These are phyloP conservation scores for Brienomyrus brachyistius DNA, from an alignment of 2,113 vertebrate species.

Conservation along the genomic window DNA sequence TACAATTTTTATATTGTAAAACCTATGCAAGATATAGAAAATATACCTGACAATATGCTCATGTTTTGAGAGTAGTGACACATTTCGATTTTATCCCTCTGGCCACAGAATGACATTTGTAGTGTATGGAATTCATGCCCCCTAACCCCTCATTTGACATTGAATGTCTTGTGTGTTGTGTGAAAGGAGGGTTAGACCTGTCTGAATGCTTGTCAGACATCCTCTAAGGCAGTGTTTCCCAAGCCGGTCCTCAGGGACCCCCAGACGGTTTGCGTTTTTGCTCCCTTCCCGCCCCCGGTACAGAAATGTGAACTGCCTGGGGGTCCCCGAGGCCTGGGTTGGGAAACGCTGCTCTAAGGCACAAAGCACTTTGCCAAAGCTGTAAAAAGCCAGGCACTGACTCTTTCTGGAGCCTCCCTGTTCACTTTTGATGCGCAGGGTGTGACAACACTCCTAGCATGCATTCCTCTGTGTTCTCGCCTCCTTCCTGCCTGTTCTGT, in stretches of 20 bases:
- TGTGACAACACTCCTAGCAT: background rate
- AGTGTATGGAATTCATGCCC: background rate
- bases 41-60: too few species aligned
- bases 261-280: background rate
- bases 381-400: background rate
- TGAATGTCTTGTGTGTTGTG: background rate
- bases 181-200: background rate
- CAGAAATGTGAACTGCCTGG: background rate
- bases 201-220: background rate
- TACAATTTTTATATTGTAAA: background rate
- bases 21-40: conserved; percentile 4
- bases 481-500: background rate
- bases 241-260: background rate
- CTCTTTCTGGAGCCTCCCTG: background rate
- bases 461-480: background rate
- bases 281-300: background rate
- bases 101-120: background rate
- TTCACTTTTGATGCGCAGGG: background rate
- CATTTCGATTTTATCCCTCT: background rate
- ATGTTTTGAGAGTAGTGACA: background rate
- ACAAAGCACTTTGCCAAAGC: background rate
- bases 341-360: background rate
- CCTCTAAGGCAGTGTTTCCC: background rate
- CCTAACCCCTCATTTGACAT: background rate
- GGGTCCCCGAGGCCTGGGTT: background rate